Evolutionary conservation across 2,113 vertebrate species (phyloP), one percentile per base, ranked within the genome.

Genomic region (Hippoglossus stenolepis): DNA sequence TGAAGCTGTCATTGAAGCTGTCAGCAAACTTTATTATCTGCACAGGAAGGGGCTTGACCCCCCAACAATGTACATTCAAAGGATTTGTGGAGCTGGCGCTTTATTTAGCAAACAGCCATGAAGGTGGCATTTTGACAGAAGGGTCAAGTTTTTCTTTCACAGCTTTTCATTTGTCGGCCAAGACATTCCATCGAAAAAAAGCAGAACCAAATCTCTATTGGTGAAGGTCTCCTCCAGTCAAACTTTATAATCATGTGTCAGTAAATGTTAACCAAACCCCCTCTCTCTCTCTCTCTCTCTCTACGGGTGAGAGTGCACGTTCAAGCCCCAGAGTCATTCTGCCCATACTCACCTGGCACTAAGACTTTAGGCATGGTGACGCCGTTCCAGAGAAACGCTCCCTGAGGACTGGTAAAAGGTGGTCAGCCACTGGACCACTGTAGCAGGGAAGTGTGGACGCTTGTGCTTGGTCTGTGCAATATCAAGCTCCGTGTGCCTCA

Each of bases 261-360:
- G 20, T 23, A 58, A 15, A 3, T 7, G 12, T 61, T 47, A 49
- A 35, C 10, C 18, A 65, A 47, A 57, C 14, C 10, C 24, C 1
- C 28, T 31, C 5, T 40, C 11, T 18, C 23, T 43, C 14, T 56
- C 38, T 40, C 28, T 31, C 5, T 40, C 11, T 18, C 23, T 43
- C 14, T 56, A 28, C 9, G 23, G 26, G 20, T 45, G 31, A 23
- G 17, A 66, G 53, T 62, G 62, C 47, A 43, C 13, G 31, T 76
- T 76, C 74, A 73, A 66, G 51, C 24, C 47, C 23, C 38, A 11
- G 21, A 45, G 61, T 74, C 28, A 17, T 40, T 77, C 26, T 66
- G 60, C 24, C 72, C 12, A 58, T 68, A 96, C 96, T 95, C 94
- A 97, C 96, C 96, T 93, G 95, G 91, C 84, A 94, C 89, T 83